Evolutionary conservation across 1,140 invertebrate genomes (phyloP).

Genomic region (Drosophila willistoni): DNA sequence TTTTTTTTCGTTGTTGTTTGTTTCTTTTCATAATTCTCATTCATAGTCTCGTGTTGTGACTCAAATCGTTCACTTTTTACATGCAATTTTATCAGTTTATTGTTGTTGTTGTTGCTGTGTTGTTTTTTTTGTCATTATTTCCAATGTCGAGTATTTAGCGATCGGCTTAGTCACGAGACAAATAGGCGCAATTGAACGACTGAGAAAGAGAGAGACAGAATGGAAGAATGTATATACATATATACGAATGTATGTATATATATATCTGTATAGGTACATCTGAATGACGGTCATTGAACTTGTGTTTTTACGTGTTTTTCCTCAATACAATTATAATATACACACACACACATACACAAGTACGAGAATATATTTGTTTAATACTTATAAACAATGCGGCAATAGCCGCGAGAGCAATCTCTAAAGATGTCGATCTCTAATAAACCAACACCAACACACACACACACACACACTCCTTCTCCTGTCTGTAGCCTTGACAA

Average conservation of each 20-base stretch:
- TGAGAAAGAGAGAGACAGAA: conserved; percentile 6
- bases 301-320: conserved; percentile 25
- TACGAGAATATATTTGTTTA: conserved; percentile 1
- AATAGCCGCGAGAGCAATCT: conserved; percentile 18
- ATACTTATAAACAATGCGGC: conserved; percentile 7
- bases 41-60: conserved; percentile 9
- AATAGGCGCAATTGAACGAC: conserved; percentile 35
- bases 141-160: conserved; percentile 12
- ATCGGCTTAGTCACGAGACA: conserved; percentile 44
- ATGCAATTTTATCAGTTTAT: conserved; percentile 7
- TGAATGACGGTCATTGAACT: conserved; percentile 24
- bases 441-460: conserved; percentile 1
- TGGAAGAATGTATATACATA: background rate
- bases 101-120: background rate
- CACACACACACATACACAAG: background rate
- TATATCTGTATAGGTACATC: background rate
- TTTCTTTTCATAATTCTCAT: background rate
- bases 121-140: conserved; percentile 7
- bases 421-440: conserved; percentile 17
- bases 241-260: too few relatives aligned
- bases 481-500: conserved; percentile 16
- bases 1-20: too few relatives aligned
- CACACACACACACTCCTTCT: background rate
- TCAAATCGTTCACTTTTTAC: conserved; percentile 8
- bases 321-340: conserved; percentile 13